Evolutionary conservation across 2,797 vertebrate genomes (phyloP).

Genomic region (Delichon dasypus): DNA sequence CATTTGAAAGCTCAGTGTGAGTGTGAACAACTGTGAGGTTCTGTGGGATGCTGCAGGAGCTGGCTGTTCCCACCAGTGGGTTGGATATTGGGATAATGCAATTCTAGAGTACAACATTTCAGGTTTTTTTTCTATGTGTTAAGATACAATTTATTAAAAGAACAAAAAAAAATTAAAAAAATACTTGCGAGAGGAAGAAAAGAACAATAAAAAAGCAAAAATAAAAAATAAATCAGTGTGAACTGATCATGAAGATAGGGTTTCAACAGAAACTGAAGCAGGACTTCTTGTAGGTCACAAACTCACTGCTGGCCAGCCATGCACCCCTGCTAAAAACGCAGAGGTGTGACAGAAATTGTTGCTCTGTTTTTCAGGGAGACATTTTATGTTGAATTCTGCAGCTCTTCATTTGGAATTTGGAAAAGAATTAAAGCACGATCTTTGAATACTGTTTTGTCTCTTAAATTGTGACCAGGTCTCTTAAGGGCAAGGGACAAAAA

Average conservation of each 20-base stretch:
- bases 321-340: neutral
- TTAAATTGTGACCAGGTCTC: neutral
- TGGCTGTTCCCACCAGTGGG: neutral
- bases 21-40: neutral
- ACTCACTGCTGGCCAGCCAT: neutral
- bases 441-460: neutral
- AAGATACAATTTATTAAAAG: neutral
- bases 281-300: neutral
- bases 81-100: neutral
- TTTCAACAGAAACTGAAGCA: neutral
- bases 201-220: neutral
- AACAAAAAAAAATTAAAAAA: neutral
- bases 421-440: neutral
- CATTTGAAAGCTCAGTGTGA: neutral
- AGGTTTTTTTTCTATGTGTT: neutral
- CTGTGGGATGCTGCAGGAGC: neutral
- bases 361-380: neutral
- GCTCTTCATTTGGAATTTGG: neutral
- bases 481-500: neutral
- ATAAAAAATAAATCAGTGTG: neutral
- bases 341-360: neutral
- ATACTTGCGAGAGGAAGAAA: accelerated
- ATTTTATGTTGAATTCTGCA: neutral
- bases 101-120: neutral
- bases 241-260: neutral